Conservation (phyloP, 2,797 vertebrate species). For the Myotis vivesi region DNA sequence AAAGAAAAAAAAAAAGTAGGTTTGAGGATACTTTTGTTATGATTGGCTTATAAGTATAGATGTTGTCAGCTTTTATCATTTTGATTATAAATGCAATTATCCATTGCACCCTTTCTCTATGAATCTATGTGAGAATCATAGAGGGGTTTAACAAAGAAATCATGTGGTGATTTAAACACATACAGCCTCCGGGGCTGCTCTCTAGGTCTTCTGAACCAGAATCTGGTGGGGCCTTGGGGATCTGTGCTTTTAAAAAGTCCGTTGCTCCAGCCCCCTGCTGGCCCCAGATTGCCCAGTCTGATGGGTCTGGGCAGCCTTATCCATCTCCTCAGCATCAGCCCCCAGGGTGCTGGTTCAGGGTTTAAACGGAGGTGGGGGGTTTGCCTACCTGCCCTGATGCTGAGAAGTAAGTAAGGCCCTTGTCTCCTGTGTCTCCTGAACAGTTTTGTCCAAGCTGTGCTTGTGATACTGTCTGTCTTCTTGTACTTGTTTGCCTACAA, state of each 20-base stretch:
- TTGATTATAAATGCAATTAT: neutral
- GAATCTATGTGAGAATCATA: neutral
- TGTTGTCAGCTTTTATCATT: neutral
- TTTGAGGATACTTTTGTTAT: neutral
- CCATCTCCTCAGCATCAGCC: neutral
- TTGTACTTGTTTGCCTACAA: slow-evolving; percentile 87
- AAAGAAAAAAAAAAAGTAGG: neutral
- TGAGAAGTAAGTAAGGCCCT: slow-evolving; percentile 77
- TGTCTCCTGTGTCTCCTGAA: slow-evolving; percentile 79
- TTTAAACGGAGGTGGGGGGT: neutral
- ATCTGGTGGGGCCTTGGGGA: neutral
- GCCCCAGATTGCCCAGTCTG: fast-evolving
- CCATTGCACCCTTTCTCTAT: neutral
- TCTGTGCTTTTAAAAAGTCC: neutral
- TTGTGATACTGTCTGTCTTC: slow-evolving; percentile 88
- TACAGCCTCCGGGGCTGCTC: neutral
- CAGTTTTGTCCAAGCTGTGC: slow-evolving; percentile 88
- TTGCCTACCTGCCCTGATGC: slow-evolving; percentile 1
- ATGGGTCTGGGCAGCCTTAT: neutral
- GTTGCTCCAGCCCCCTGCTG: neutral
- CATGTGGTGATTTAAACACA: neutral
- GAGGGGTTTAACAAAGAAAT: neutral
- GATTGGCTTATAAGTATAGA: neutral
- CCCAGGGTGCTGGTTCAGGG: neutral
- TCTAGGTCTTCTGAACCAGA: neutral